phyloP scores from a whole-genome alignment of 2,888 invertebrate species.

The Mactromeris polynyma region DNA sequence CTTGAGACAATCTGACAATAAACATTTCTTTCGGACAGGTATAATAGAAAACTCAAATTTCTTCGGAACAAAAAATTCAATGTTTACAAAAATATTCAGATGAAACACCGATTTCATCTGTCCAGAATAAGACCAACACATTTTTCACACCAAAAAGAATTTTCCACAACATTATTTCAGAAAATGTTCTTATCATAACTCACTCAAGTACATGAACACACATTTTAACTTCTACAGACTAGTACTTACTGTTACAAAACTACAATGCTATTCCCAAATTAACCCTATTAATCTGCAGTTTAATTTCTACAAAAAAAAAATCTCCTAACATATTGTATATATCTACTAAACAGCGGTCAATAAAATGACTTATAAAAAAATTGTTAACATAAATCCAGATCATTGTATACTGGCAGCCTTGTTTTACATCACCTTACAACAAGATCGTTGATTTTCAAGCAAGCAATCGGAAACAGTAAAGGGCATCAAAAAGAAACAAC shows the following conservation, averaged over 20 bases:
- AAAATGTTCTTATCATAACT: not conserved
- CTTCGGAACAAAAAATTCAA: not conserved
- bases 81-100: too few species aligned
- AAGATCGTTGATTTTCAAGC: not conserved
- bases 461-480: slow-evolving; percentile 13
- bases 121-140: too few species aligned
- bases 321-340: slow-evolving; percentile 9
- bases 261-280: not conserved
- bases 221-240: not conserved
- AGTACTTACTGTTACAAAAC: not conserved
- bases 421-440: not conserved
- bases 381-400: not conserved
- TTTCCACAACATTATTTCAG: not conserved
- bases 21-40: not conserved
- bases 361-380: not conserved
- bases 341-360: not conserved
- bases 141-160: too few species aligned
- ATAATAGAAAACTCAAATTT: not conserved
- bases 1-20: not conserved
- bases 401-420: not conserved
- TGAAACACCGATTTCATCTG: too few species aligned
- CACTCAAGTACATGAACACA: not conserved
- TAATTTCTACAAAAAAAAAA: not conserved
- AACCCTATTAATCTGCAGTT: not conserved
- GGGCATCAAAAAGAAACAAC: slow-evolving; percentile 46